Evolutionary conservation across 1,140 invertebrate species (phyloP), one percentile per base, ranked within the genome.

Genomic region (Parasteatoda tepidariorum): DNA sequence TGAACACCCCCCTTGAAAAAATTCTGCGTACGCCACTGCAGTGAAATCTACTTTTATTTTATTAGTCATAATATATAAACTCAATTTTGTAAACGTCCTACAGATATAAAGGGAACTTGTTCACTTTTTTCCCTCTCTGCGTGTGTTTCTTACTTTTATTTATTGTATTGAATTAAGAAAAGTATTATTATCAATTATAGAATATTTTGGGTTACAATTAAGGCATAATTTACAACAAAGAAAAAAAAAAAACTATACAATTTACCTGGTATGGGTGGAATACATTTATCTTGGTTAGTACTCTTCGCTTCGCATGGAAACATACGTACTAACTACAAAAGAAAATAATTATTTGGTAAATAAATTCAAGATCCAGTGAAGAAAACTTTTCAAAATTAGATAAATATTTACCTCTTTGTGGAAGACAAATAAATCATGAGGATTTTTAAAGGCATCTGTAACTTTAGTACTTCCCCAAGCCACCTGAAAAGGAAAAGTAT

Each of bases 391-490:
- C 38, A 48, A 48, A 13, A 4, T 48, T 48, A 48, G 18, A 48
- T 2, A 41, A 6, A 41, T 41, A 6, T 41, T 41, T 41, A 84
- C 83, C 73, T 85, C 75, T 78, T 75, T 71, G 78, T 74, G 86
- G 61, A 88, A 87, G 38, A 88, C 87, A 54, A 86, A 84, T 30
- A 88, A 61, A 68, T 88, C 87, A 76, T 87, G 85, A 64, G 85
- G 86, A 1, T 86, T 88, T 82, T 88, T 87, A 67, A 83, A 84
- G n/a, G 87, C 84, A 86, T 88, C 86, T 62, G 85, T 88, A 22
- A 85, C 67, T 54, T 86, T 85, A 41, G 83, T 85, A 84, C 87
- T 87, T 54, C 86, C 87, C 88, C 88, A 88, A 26, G 84, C 85
- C 75, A 88, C 86, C 88, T 88, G 55, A 18, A 57, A 31, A 68